These are phyloP conservation scores for Acanthosepion lycidas DNA, from an alignment of 2,888 invertebrate genomes.

Conservation along the genomic window DNA sequence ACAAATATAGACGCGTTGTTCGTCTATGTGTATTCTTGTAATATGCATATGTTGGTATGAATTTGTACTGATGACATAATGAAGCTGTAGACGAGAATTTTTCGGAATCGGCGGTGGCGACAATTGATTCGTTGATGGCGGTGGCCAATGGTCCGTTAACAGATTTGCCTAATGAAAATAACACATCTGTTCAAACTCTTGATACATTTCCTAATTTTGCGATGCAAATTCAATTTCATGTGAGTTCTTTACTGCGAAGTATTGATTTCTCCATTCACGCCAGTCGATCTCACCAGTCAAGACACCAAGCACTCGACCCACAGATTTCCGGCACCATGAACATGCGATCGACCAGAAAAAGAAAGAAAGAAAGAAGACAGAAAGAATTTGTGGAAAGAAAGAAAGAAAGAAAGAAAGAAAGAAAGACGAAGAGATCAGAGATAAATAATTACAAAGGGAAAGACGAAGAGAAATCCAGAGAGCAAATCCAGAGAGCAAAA, in stretches of 20 bases:
- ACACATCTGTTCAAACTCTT: not conserved
- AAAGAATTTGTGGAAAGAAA: too few species aligned
- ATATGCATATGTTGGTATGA: not conserved
- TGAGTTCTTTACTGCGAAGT: not conserved
- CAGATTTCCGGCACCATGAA: not conserved
- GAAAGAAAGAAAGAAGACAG: not conserved
- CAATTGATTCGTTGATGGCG: not conserved
- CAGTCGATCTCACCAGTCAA: not conserved
- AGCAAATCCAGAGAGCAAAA: too few species aligned
- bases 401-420: too few species aligned
- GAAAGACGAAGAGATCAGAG: too few species aligned
- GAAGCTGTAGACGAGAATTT: too few species aligned
- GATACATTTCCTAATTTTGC: not conserved
- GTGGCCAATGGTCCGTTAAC: not conserved
- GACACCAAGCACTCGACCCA: not conserved
- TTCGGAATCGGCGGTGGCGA: not conserved
- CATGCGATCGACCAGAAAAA: not conserved
- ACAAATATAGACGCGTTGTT: not conserved
- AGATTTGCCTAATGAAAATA: not conserved
- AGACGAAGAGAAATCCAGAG: too few species aligned
- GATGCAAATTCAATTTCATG: not conserved
- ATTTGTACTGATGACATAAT: too few species aligned
- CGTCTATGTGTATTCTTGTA: not conserved
- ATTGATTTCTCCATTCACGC: not conserved
- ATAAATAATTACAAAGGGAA: too few species aligned